phyloP scores from a whole-genome alignment of 2,888 invertebrate genomes.

The Ptychoptera contaminata region DNA sequence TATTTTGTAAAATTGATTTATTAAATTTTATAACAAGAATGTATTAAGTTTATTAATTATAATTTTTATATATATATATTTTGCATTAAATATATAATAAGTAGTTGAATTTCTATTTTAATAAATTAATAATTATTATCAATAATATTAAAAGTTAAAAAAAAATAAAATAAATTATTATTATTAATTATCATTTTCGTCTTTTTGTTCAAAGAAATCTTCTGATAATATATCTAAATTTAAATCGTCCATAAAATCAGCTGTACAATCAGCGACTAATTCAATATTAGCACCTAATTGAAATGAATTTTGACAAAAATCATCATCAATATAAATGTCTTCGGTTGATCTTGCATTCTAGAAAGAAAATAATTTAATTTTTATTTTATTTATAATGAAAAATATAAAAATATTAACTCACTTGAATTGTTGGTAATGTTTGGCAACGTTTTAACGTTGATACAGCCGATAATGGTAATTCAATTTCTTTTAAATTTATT shows the following conservation, averaged over 20 bases:
- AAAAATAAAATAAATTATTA: background rate
- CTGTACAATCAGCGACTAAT: conserved; percentile 4
- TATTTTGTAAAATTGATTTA: conserved; percentile 2
- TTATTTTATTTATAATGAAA: too few relatives aligned
- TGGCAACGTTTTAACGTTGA: too few relatives aligned
- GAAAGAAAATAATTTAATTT: background rate
- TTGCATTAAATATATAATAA: too few relatives aligned
- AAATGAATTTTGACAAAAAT: conserved; percentile 21
- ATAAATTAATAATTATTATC: too few relatives aligned
- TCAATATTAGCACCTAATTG: conserved; percentile 13
- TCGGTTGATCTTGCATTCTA: conserved; percentile 40
- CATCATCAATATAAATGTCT: conserved; percentile 39
- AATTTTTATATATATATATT: too few relatives aligned
- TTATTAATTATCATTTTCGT: background rate
- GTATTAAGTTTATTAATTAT: too few relatives aligned
- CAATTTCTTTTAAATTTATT: too few relatives aligned
- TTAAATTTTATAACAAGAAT: conserved; percentile 1
- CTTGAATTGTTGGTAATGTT: too few relatives aligned
- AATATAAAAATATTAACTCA: too few relatives aligned
- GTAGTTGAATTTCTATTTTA: too few relatives aligned
- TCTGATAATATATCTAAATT: conserved; percentile 9
- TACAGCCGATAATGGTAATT: too few relatives aligned
- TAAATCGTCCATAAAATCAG: conserved; percentile 9
- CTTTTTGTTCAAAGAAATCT: background rate
- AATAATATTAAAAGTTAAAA: background rate